Conservation (phyloP, 2,888 invertebrate genomes). For the Nephrotoma guestfalica region DNA sequence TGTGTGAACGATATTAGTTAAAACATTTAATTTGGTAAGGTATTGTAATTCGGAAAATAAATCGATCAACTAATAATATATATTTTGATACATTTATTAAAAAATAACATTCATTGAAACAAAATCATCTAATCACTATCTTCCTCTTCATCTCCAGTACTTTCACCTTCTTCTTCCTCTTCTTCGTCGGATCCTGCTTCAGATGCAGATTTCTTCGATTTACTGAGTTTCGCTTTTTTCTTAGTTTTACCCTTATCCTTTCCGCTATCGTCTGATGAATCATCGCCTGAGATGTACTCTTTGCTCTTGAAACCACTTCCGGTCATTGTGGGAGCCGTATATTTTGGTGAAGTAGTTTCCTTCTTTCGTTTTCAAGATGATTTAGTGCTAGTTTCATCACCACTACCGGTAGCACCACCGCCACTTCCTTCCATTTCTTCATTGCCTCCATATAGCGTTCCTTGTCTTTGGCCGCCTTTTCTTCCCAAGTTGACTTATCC, state of each 20-base stretch:
- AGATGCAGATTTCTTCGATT: background rate
- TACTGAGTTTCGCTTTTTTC: constrained; percentile 19
- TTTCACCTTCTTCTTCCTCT: background rate
- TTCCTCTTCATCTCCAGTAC: background rate
- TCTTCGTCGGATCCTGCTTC: background rate
- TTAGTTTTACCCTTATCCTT: constrained; percentile 16
- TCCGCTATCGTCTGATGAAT: constrained; percentile 44
- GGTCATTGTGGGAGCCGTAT: background rate
- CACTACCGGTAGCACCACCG: constrained; percentile 22
- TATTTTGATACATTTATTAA: background rate
- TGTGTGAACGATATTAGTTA: no score
- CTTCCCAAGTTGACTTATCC: constrained; percentile 84
- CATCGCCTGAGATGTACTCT: constrained; percentile 75
- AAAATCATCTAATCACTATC: constrained; percentile 1
- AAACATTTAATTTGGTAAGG: no score
- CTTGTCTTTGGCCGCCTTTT: constrained; percentile 68
- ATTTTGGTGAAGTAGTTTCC: background rate
- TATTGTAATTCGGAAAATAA: background rate
- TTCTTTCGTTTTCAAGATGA: constrained; percentile 6
- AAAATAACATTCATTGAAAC: background rate
- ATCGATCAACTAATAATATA: background rate
- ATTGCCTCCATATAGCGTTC: constrained; percentile 76
- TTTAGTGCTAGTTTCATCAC: constrained; percentile 10
- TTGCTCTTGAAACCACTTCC: constrained; percentile 63
- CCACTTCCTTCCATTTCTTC: constrained; percentile 74